Base-by-base conservation (phyloP, 2,888 invertebrate genomes). In the Rambutsinella grinnellia region DNA sequence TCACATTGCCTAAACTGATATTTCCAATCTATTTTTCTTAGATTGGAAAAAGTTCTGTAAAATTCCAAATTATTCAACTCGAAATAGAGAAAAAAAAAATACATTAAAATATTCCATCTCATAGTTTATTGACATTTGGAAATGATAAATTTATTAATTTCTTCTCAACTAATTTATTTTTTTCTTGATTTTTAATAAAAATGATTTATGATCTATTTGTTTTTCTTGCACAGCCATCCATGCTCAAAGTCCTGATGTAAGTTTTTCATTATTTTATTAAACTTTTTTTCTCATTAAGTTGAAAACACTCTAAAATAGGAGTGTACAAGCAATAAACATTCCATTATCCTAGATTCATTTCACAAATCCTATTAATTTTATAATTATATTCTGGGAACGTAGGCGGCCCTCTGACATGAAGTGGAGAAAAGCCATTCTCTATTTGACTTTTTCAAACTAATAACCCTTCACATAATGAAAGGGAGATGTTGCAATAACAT, bases 201-300 rank as follows among this genome's bases (percentile, higher is more conserved):
- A n/a, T n/a, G n/a, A n/a, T n/a, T n/a, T n/a, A n/a, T 81, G 90
- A 89, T 85, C 87, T 92, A 76, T 91, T 91, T 85, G 89, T n/a
- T n/a, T n/a, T n/a, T n/a, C n/a, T n/a, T n/a, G n/a, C n/a, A n/a
- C 90, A 85, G 90, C 91, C 5, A 89, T 90, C 1, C 90, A 90
- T 80, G 90, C 90, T 72, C 87, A 88, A 82, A 89, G 89, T 85
- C 88, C 90, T 5, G 89, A 90, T 88, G 90, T 90, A 87, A 82
- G 81, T 71, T 61, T 36, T 24, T 47, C 21, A 56, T 70, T 51
- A 28, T 57, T 5, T 13, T 13, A 36, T 13, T 36, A 13, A 8
- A 36, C 5, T 8, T 36, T 36, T 36, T 36, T 36, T 36, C 36
- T 51, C 21, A 17, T n/a, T n/a, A 17, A 15, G n/a, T 15, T 51